Evolutionary conservation across 2,113 vertebrate species (phyloP), one percentile per base, ranked within the genome.

Genomic region (Phocoena phocoena): DNA sequence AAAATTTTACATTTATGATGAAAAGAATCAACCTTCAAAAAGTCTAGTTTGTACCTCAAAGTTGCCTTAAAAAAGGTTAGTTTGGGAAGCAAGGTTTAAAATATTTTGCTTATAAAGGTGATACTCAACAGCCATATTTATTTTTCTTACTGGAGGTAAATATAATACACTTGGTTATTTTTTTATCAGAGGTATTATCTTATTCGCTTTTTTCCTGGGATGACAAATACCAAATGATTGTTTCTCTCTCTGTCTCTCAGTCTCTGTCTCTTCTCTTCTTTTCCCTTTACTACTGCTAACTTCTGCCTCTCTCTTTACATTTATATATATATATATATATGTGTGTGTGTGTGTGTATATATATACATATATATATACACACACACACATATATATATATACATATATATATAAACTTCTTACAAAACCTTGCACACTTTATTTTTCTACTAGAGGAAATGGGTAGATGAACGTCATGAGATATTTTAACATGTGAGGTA

Each of bases 1-100:
- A 90, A 63, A 95, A 31, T n/a, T 93, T 55, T 53, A 74, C 9
- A 62, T 62, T 92, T 88, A 92, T 47, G 67, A 2, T 60, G 21
- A 81, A 86, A 88, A 33, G 74, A 62, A 7, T 68, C 31, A 63
- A 20, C 1, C 26, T 21, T 50, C 14, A 58, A 65, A 41, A 60
- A 41, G 21, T 55, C 63, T 82, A 63, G 12, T 63, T 44, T 47
- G 28, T n/a, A 55, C 50, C 17, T 23, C 76, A 53, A 79, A 53
- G 5, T 53, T 53, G 53, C 53, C 5, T 8, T 55, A 55, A n/a
- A 55, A n/a, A 77, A 13, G 74, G 33, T 47, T 82, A 76, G 31
- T 76, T 44, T 70, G 20, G 44, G 36, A 73, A 58, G n/a, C 18
- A 53, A 11, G 15, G 11, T 74, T 62, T 41, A 44, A 77, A 81